Percentiles rank a stretch among this genome's conserved stretches.
These are phyloP conservation scores for Lycaon pictus DNA, from an alignment of 2,113 vertebrate species.

Conservation along the genomic window DNA sequence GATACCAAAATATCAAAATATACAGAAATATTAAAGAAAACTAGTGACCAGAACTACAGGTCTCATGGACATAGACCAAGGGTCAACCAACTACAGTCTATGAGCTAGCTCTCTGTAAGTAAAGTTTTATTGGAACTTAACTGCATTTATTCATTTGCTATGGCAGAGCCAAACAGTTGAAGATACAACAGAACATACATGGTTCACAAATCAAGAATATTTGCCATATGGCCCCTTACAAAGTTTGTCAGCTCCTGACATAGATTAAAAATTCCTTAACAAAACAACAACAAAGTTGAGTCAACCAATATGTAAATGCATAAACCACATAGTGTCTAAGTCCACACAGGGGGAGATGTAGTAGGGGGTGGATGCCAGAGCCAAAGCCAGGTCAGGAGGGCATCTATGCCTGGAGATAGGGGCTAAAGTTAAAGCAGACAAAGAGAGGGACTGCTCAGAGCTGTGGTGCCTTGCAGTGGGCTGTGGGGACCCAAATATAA, in stretches of 20 bases:
- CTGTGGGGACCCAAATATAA: neutral
- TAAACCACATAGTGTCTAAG: neutral
- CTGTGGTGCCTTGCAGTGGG: too few species aligned
- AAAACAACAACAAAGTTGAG: neutral
- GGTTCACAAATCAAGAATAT: neutral
- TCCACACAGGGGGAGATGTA: neutral
- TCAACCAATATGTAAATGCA: neutral
- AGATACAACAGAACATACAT: neutral
- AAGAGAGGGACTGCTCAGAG: neutral
- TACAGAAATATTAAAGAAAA: neutral
- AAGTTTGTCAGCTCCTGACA: neutral
- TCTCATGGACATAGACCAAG: neutral
- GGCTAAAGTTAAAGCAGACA: neutral
- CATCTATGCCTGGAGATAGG: neutral
- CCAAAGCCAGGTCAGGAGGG: neutral
- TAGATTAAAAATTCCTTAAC: neutral
- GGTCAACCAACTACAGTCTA: neutral
- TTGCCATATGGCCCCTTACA: neutral
- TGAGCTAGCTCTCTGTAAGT: neutral
- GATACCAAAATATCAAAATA: conserved; percentile 48
- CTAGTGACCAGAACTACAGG: neutral
- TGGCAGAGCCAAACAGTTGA: neutral
- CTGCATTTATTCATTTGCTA: neutral
- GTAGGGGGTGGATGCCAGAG: neutral
- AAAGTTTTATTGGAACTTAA: neutral